Percentiles rank a stretch among this genome's conserved stretches.
These are phyloP conservation scores for Porites lutea DNA, from an alignment of 64 coral and sea anemone species.

Conservation along the genomic window DNA sequence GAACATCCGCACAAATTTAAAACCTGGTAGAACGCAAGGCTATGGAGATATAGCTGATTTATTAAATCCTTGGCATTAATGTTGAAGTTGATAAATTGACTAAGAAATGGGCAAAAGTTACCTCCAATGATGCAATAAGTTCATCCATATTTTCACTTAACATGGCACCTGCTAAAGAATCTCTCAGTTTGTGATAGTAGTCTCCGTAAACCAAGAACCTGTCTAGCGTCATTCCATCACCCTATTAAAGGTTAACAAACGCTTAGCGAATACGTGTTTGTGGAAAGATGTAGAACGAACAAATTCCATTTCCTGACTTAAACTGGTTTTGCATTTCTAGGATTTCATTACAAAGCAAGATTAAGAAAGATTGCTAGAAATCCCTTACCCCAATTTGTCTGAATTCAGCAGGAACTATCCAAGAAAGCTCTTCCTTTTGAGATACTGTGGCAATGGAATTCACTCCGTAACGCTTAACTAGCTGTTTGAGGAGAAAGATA, in stretches of 20 bases:
- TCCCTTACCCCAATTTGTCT: neutral
- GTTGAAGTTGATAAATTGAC: neutral
- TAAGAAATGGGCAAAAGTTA: neutral
- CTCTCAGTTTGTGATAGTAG: conserved; percentile 25
- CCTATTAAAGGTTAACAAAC: neutral
- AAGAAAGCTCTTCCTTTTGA: conserved; percentile 6
- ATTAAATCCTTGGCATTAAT: too few relatives aligned
- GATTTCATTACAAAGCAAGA: too few relatives aligned
- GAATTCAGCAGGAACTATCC: conserved; percentile 47
- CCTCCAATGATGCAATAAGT: conserved; percentile 14
- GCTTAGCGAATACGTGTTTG: neutral
- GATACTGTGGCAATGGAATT: conserved; percentile 17
- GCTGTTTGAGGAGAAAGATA: conserved; percentile 55
- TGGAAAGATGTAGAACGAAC: too few relatives aligned
- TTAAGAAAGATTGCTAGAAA: neutral
- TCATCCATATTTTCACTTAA: conserved; percentile 36
- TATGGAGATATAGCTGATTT: too few relatives aligned
- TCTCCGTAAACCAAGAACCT: conserved; percentile 55
- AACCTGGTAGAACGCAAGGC: too few relatives aligned
- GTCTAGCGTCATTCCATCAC: conserved; percentile 21
- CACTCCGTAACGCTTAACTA: conserved; percentile 51
- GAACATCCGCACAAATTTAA: too few relatives aligned
- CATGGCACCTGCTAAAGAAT: conserved; percentile 37
- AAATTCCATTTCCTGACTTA: too few relatives aligned
- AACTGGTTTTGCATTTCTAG: too few relatives aligned